These are phyloP conservation scores for Neodiprion virginianus DNA, from an alignment of 1,140 invertebrate genomes.

Conservation along the genomic window DNA sequence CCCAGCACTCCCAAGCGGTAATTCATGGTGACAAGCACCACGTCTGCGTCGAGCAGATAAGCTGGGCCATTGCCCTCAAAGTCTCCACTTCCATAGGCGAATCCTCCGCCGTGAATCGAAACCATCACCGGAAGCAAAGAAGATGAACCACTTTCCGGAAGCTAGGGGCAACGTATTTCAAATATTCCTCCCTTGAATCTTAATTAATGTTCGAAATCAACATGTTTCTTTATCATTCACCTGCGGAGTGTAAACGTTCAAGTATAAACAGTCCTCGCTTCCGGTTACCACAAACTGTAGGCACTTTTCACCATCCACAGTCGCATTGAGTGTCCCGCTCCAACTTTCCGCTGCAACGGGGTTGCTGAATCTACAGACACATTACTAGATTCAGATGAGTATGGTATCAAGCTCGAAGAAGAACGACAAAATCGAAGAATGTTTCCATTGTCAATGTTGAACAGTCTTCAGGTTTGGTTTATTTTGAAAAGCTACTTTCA, in stretches of 20 bases:
- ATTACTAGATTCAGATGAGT: no score
- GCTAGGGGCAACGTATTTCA: neutral
- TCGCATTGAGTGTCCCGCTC: neutral
- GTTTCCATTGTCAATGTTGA: no score
- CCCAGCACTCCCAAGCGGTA: constrained; percentile 67
- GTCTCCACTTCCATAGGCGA: constrained; percentile 58
- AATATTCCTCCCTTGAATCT: no score
- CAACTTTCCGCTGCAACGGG: neutral
- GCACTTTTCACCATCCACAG: neutral
- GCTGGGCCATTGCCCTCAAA: constrained; percentile 59
- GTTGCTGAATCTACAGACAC: neutral
- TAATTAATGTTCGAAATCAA: no score
- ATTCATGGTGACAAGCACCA: constrained; percentile 69
- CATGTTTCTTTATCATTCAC: neutral
- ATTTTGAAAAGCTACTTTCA: no score
- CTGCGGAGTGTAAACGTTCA: neutral
- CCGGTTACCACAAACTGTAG: neutral
- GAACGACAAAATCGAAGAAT: no score
- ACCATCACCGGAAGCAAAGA: constrained; percentile 61
- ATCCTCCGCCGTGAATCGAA: constrained; percentile 67
- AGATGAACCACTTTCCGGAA: neutral
- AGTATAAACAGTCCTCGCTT: neutral
- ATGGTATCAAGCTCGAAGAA: no score
- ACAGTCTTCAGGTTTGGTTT: no score
- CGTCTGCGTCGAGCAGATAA: constrained; percentile 64